phyloP scores from a whole-genome alignment of 2,797 vertebrate genomes.

The Morelia viridis region DNA sequence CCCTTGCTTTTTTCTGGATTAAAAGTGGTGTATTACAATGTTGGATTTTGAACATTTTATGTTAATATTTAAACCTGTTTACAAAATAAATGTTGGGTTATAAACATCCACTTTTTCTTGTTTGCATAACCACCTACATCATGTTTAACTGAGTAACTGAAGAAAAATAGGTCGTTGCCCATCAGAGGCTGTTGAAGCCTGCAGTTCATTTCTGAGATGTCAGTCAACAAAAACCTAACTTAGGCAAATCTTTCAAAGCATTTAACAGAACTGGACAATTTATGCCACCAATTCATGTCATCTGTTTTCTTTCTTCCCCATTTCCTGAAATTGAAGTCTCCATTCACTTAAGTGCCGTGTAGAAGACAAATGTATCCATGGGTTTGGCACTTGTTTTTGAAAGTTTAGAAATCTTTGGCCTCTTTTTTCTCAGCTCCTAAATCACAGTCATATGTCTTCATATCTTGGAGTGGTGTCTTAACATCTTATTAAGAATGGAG shows the following conservation, averaged over 20 bases:
- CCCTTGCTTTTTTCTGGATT: not conserved
- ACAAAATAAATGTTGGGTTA: not conserved
- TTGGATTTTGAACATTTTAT: not conserved
- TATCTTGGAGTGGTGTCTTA: constrained; percentile 5
- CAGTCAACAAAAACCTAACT: not conserved
- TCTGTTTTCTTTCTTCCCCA: constrained; percentile 11
- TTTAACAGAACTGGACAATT: not conserved
- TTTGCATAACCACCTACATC: not conserved
- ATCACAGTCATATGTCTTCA: constrained; percentile 13
- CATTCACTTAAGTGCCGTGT: not conserved
- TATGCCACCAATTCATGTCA: not conserved
- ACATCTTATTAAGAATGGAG: constrained; percentile 6
- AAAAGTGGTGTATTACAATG: not conserved
- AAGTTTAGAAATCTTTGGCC: not conserved
- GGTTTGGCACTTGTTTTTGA: constrained; percentile 4
- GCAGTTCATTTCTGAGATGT: not conserved
- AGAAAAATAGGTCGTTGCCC: not conserved
- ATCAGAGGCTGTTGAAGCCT: not conserved
- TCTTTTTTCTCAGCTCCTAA: not conserved
- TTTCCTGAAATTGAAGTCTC: constrained; percentile 9
- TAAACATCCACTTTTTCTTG: not conserved
- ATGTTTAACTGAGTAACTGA: not conserved
- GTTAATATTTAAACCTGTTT: not conserved
- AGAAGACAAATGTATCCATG: constrained; percentile 3
- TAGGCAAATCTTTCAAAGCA: not conserved